Base-by-base conservation (phyloP, 2,797 vertebrate species). In the Gymnocypris eckloni region DNA sequence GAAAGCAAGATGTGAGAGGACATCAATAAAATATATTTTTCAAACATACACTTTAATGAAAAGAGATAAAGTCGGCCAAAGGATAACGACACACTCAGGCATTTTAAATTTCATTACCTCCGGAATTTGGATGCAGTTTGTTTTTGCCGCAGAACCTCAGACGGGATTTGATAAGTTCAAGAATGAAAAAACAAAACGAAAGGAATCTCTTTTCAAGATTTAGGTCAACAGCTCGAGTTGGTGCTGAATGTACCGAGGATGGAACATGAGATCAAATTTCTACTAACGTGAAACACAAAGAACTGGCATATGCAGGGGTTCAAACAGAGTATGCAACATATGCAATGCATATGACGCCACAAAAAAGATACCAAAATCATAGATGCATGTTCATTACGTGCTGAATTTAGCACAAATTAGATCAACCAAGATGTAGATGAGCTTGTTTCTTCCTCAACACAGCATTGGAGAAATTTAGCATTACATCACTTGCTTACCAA, bases 211-310 rank as follows among this genome's bases (percentile, higher is more conserved):
- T 50, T 67, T 71, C 37, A 48, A 81, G 66, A 83, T 73, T 84
- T 79, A 80, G 81, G 81, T 83, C 79, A 81, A 82, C 72, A 70
- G 25, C 79, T 84, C 0, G 11, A 45, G 6, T 22, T 69, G 45
- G 7, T 69, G 12, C 75, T 3, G 64, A 69, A 20, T 67, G 72
- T 28, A 76, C 7, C 0, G 79, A 69, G 28, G 28, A 54, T 37
- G 6, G 28, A 81, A 33, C 64, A 67, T 9, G 3, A 69, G 61
- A 66, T 67, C 28, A 52, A 37, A 45, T 48, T 69, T 28, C 18
- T 67, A 11, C 22, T 67, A 10, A 67, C 20, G 10, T 2, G 4
- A 13, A 5, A 67, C 8, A 43, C 61, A 48, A 67, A 79, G 4
- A 43, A 18, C 22, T 25, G 13, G 16, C 20, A 11, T 15, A 50